Evolutionary conservation across 2,888 invertebrate genomes (phyloP), one percentile per base, ranked within the genome.

Genomic region (Pyrrhia umbra): DNA sequence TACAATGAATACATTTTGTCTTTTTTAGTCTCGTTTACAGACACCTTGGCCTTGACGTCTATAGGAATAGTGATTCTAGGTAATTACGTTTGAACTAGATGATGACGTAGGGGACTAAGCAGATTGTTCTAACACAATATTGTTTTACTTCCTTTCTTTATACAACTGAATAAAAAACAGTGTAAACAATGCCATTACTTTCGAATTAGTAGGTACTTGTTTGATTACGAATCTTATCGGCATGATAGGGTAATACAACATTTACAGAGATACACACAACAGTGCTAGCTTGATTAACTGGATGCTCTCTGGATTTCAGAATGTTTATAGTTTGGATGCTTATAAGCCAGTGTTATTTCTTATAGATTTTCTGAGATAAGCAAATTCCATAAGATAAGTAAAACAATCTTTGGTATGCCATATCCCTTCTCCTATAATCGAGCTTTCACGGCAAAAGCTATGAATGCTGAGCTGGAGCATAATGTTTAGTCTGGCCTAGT

Each of bases 401-500:
- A n/a, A n/a, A n/a, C n/a, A n/a, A n/a, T n/a, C n/a, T n/a, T n/a
- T n/a, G n/a, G n/a, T n/a, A n/a, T n/a, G n/a, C n/a, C n/a, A n/a
- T n/a, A n/a, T n/a, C n/a, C n/a, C n/a, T n/a, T n/a, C n/a, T n/a
- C n/a, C n/a, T n/a, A n/a, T n/a, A n/a, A n/a, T n/a, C n/a, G n/a
- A n/a, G n/a, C 34, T 34, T n/a, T n/a, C 1, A 34, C n/a, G n/a
- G 13, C n/a, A 34, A 34, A n/a, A n/a, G 13, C 34, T 34, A 34
- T 34, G n/a, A 34, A 34, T 34, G 34, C 34, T 34, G 34, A n/a
- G n/a, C 6, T 34, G 34, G 13, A 34, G 34, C 2, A 13, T 13
- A 34, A 34, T 34, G 13, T 30, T 6, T 6, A 8, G 16, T 37
- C 2, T 34, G n/a, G 18, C 3, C 80, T 84, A 93, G 68, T 92